Conservation (phyloP, 2,888 invertebrate genomes). For the Hirtodrosophila alboralis region DNA sequence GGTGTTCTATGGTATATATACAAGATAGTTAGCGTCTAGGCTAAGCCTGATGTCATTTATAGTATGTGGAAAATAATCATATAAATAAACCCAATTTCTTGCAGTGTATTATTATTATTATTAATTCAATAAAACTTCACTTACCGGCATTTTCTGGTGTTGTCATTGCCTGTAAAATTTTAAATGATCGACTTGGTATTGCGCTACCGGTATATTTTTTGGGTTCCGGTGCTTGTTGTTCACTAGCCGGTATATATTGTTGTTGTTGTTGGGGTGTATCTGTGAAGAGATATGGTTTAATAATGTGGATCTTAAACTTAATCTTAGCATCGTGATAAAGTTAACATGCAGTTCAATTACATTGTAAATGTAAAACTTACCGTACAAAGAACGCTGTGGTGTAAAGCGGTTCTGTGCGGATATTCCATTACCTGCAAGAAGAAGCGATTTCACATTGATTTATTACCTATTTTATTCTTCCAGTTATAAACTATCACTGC, state of each 20-base stretch:
- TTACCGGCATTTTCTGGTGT: slow-evolving; percentile 88
- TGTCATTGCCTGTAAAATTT: slow-evolving; percentile 92
- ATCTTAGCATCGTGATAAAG: too few relatives aligned
- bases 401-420: slow-evolving; percentile 77
- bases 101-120: slow-evolving; percentile 1
- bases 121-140: slow-evolving; percentile 75
- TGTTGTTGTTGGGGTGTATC: slow-evolving; percentile 77
- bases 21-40: slow-evolving; percentile 33
- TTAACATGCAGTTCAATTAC: too few relatives aligned
- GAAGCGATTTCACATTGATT: slow-evolving; percentile 4
- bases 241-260: slow-evolving; percentile 87
- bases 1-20: slow-evolving; percentile 59
- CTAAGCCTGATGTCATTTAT: slow-evolving; percentile 2
- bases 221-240: slow-evolving; percentile 88
- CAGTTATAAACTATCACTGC: slow-evolving; percentile 1
- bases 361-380: slow-evolving; percentile 31
- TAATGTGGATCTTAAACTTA: not conserved
- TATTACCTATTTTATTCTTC: not conserved
- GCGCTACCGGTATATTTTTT: slow-evolving; percentile 90
- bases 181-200: slow-evolving; percentile 92
- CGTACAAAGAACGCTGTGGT: slow-evolving; percentile 73
- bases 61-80: slow-evolving; percentile 3
- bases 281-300: slow-evolving; percentile 18
- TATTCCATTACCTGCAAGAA: slow-evolving; percentile 77
- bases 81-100: slow-evolving; percentile 6